These are phyloP conservation scores for Peromyscus leucopus DNA, from an alignment of 2,113 vertebrate genomes.

Conservation along the genomic window DNA sequence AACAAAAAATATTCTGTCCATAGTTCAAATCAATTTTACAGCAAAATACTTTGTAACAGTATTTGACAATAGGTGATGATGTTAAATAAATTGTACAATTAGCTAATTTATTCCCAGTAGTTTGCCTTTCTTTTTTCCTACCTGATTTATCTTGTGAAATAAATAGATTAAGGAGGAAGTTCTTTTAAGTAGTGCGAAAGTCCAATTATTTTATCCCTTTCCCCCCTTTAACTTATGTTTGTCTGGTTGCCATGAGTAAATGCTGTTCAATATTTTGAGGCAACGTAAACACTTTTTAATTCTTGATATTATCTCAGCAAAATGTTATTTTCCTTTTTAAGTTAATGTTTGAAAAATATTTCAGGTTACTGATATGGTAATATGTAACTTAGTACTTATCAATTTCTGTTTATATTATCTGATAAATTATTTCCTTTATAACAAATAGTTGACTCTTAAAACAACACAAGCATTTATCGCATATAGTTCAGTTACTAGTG, in stretches of 20 bases:
- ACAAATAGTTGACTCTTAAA: background rate
- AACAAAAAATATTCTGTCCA: background rate
- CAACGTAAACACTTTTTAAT: background rate
- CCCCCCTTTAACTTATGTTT: background rate
- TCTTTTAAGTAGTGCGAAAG: background rate
- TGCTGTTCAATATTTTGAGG: conserved; percentile 15
- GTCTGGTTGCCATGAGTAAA: background rate
- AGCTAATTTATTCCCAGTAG: background rate
- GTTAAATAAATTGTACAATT: background rate
- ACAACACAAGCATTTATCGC: background rate
- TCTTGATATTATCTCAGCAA: background rate
- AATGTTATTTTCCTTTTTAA: conserved; percentile 4
- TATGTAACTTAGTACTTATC: conserved; percentile 24
- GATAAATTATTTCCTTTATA: conserved; percentile 54
- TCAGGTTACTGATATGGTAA: background rate
- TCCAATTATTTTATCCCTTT: background rate
- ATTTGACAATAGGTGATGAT: conserved; percentile 3
- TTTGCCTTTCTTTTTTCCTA: background rate
- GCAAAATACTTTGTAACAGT: background rate
- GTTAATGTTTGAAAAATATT: background rate
- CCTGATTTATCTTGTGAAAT: background rate
- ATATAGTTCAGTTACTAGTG: background rate
- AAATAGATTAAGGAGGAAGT: background rate
- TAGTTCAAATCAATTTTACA: background rate
- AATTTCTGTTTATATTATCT: conserved; percentile 46